These are phyloP conservation scores for Drosophila differens DNA, from an alignment of 2,888 invertebrate genomes.

Conservation along the genomic window DNA sequence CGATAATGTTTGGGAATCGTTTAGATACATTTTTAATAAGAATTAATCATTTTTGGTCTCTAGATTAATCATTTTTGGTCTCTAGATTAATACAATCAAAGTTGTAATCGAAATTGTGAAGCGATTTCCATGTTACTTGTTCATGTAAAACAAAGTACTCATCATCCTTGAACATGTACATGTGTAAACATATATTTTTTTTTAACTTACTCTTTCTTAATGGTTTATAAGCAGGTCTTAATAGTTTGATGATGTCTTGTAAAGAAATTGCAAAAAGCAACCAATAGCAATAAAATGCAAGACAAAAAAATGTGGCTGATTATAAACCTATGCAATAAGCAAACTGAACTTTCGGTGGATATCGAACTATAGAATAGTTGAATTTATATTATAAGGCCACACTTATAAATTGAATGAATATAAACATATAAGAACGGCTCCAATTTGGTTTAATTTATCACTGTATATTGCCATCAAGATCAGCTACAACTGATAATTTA, in stretches of 20 bases:
- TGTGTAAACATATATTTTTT: no score
- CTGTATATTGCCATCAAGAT: slow-evolving; percentile 60
- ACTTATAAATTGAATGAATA: not conserved
- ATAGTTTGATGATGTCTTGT: slow-evolving; percentile 3
- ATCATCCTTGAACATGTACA: not conserved
- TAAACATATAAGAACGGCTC: not conserved
- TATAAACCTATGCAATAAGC: slow-evolving; percentile 4
- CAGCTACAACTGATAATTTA: slow-evolving; percentile 38
- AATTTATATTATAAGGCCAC: not conserved
- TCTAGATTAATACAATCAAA: not conserved
- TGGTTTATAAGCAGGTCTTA: no score
- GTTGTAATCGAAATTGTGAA: not conserved
- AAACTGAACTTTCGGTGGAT: slow-evolving; percentile 33
- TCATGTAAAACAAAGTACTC: no score
- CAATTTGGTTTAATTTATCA: slow-evolving; percentile 40
- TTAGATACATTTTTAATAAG: no score
- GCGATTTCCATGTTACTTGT: no score
- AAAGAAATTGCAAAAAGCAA: slow-evolving; percentile 60
- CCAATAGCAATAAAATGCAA: slow-evolving; percentile 69
- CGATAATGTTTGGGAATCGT: not conserved
- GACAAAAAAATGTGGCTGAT: slow-evolving; percentile 30
- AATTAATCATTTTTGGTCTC: not conserved
- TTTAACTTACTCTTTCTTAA: no score
- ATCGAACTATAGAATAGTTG: slow-evolving; percentile 5
- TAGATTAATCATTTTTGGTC: not conserved